Conservation (phyloP, 2,113 vertebrate species). For the Mastomys natalensis region DNA sequence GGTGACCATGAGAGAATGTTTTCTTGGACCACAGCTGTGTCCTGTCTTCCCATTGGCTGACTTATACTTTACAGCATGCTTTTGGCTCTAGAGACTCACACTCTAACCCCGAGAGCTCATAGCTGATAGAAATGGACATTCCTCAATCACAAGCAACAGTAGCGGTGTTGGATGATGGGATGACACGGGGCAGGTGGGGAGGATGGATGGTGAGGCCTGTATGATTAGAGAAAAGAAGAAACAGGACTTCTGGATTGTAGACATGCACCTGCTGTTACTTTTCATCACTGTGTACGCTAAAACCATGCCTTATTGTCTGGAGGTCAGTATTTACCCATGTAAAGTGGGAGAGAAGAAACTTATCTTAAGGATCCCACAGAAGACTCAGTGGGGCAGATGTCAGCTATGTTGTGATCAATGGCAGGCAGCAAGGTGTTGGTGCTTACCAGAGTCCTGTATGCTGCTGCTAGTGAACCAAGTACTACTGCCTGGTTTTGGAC, state of each 20-base stretch:
- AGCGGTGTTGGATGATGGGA: not conserved
- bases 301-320: not conserved
- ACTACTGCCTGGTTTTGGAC: not conserved
- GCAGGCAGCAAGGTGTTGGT: not conserved
- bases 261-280: not conserved
- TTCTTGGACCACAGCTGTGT: not conserved
- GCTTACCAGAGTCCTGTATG: not conserved
- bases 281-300: not conserved
- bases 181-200: too few relatives aligned
- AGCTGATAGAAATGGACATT: not conserved
- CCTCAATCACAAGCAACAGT: not conserved
- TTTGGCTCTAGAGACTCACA: not conserved
- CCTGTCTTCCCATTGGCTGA: slow-evolving; percentile 3
- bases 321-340: not conserved
- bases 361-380: not conserved
- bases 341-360: not conserved
- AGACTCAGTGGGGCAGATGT: not conserved
- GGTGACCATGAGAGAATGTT: not conserved
- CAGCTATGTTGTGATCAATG: not conserved
- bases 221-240: not conserved
- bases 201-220: not conserved
- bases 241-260: not conserved
- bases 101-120: not conserved
- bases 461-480: not conserved
- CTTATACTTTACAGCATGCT: not conserved